Base-by-base conservation (phyloP, 2,888 invertebrate species). In the Dryocosmus kuriphilus region DNA sequence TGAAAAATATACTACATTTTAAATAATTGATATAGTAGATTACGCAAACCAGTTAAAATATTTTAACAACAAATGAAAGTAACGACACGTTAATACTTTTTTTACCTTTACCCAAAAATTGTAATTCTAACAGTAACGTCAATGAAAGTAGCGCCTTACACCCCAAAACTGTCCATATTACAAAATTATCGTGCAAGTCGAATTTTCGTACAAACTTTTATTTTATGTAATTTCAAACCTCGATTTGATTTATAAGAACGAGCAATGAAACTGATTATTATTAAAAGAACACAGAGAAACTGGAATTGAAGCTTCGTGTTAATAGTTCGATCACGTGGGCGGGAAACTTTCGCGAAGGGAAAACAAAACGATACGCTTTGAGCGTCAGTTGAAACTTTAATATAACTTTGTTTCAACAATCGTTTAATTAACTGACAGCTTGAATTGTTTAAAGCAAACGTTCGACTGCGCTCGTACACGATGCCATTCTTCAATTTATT, bases 401-500 rank as follows among this genome's bases (percentile, higher is more conserved):
- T 83, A 82, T 78, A 81, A 81, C 80, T 80, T 81, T 76, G 75
- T 75, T 81, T 79, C 77, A 80, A 82, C 81, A 83, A 83, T 81
- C 78, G 79, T 80, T 77, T 80, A 80, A 81, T 80, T 82, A 83
- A 82, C 79, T 77, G 76, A 77, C 61, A 65, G 77, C 78, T 74
- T 76, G 76, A 80, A 79, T 79, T 79, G 81, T 83, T 77, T 62
- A 81, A 82, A 81, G 77, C 81, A 83, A 82, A 81, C 77, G 55
- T 67, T 79, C 76, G 32, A 77, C 75, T 76, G 61, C 74, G 62
- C 73, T 63, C n/a, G 6, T 9, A 19, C 32, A 30, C n/a, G 32
- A 51, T 32, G 6, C 19, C 4, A 11, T 46, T 51, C n/a, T 51
- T 32, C n/a, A 35, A 63, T 35, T 35, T 30, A 27, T 27, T 71